These are phyloP conservation scores for Ennomos quercinarius DNA, from an alignment of 2,888 invertebrate genomes.

Conservation along the genomic window DNA sequence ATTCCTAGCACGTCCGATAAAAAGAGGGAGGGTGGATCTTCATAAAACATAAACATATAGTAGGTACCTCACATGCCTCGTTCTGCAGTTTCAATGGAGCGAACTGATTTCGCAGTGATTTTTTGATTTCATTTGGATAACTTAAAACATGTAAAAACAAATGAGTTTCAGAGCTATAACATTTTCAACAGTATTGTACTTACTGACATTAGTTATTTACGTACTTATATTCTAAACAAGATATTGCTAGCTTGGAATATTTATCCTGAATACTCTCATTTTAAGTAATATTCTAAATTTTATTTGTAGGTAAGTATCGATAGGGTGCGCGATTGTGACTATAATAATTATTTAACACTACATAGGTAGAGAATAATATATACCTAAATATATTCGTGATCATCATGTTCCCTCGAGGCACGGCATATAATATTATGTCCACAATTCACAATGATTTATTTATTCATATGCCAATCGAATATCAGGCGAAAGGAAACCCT, in stretches of 20 bases:
- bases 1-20: constrained; percentile 49
- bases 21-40: constrained; percentile 36
- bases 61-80: constrained; percentile 9
- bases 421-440: no score
- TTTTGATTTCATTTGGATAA: background rate
- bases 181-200: no score
- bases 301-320: background rate
- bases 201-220: no score
- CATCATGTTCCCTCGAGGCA: no score
- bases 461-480: no score
- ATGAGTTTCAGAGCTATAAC: no score
- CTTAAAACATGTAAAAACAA: no score
- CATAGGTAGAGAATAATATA: constrained; percentile 8
- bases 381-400: constrained; percentile 2
- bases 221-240: no score
- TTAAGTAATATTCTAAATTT: background rate
- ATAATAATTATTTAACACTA: constrained; percentile 11
- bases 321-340: constrained; percentile 2
- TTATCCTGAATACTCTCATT: no score
- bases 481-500: no score
- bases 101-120: constrained; percentile 12
- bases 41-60: constrained; percentile 28
- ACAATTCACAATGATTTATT: no score
- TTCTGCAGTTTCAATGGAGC: constrained; percentile 13
- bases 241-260: no score